Conservation (phyloP, 2,113 vertebrate genomes). For the Tetrax tetrax region DNA sequence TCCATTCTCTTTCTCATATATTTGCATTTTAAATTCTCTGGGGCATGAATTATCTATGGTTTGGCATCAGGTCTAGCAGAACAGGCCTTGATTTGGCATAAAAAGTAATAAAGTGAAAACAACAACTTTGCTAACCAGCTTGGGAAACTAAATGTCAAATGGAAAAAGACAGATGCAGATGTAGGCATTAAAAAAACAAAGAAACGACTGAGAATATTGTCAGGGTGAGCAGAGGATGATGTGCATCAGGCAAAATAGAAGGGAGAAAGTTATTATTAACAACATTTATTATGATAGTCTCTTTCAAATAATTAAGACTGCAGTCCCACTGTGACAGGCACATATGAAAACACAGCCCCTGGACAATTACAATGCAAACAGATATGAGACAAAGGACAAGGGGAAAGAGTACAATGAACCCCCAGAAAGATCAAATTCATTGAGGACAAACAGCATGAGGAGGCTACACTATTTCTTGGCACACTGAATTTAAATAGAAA, state of each 20-base stretch:
- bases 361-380: conserved; percentile 1
- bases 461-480: background rate
- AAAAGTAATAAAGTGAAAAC: background rate
- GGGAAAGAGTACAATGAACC: background rate
- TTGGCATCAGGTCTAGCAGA: background rate
- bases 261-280: background rate
- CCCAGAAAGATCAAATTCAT: conserved; percentile 7
- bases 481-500: conserved; percentile 13
- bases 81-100: background rate
- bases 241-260: background rate
- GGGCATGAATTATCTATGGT: background rate
- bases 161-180: background rate
- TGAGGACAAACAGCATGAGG: conserved; percentile 4
- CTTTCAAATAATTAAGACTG: conserved; percentile 13
- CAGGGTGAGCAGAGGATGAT: background rate
- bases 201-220: background rate
- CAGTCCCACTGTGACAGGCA: background rate
- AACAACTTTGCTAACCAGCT: background rate
- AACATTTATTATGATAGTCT: background rate
- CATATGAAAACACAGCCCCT: background rate
- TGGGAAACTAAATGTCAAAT: background rate
- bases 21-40: background rate
- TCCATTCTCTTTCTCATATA: background rate
- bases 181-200: background rate
- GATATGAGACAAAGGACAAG: background rate